phyloP scores from a whole-genome alignment of 2,888 invertebrate species.

The Apamea sordens region DNA sequence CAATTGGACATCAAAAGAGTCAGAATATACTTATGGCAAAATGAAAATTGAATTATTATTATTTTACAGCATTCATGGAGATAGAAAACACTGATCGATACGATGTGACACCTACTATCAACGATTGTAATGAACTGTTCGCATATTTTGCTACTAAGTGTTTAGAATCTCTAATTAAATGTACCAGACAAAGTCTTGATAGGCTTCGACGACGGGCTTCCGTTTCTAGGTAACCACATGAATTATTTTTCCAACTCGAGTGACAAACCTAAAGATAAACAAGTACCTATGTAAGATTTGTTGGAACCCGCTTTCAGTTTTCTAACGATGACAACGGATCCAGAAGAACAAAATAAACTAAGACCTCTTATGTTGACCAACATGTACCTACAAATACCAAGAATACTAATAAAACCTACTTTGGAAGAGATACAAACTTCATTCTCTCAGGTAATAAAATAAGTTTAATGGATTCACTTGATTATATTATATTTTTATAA shows the following conservation, averaged over 20 bases:
- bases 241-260: background rate
- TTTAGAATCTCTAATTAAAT: constrained; percentile 93
- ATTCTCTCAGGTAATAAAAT: constrained; percentile 90
- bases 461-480: background rate
- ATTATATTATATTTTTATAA: background rate
- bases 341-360: constrained; percentile 86
- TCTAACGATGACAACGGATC: constrained; percentile 86
- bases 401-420: constrained; percentile 90
- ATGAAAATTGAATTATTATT: background rate
- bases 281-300: background rate
- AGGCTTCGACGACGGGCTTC: constrained; percentile 91
- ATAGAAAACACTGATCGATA: constrained; percentile 91
- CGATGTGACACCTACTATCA: constrained; percentile 91
- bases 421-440: constrained; percentile 93
- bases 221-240: constrained; percentile 80
- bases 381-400: constrained; percentile 92
- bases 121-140: constrained; percentile 95
- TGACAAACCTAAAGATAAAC: background rate
- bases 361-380: constrained; percentile 91
- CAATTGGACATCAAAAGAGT: too few species aligned
- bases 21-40: background rate
- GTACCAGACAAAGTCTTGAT: constrained; percentile 94
- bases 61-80: constrained; percentile 90
- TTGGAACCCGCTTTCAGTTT: constrained; percentile 74
- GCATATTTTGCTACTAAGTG: constrained; percentile 94